Conservation (phyloP, 2,113 vertebrate genomes). For the Rafetus swinhoei region DNA sequence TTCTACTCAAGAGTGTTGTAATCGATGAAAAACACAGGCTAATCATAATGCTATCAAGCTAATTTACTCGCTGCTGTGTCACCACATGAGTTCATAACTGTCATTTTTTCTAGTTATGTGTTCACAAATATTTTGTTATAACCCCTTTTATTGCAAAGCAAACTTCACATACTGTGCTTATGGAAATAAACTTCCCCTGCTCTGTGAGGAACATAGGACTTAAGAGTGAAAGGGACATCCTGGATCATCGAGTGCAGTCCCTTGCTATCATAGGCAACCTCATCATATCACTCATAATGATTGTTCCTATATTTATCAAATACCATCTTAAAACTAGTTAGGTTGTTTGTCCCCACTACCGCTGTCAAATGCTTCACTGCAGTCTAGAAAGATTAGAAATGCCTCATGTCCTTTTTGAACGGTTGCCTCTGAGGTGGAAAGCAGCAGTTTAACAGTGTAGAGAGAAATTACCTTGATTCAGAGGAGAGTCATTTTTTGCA, state of each 20-base stretch:
- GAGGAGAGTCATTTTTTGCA: neutral
- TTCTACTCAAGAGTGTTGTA: conserved; percentile 71
- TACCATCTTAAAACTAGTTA: neutral
- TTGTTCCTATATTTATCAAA: neutral
- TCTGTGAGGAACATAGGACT: neutral
- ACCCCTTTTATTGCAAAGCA: conserved; percentile 41
- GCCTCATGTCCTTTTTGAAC: neutral
- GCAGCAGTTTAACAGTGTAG: neutral
- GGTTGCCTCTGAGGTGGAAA: neutral
- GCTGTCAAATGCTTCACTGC: neutral
- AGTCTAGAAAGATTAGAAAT: neutral
- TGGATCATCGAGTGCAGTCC: neutral
- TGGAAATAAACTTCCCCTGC: conserved; percentile 21
- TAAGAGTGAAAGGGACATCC: neutral
- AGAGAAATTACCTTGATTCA: neutral
- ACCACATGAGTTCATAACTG: conserved; percentile 71
- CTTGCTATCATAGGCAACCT: neutral
- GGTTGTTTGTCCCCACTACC: neutral
- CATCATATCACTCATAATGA: neutral
- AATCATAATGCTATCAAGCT: conserved; percentile 76
- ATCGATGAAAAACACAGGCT: conserved; percentile 73
- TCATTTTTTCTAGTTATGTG: conserved; percentile 64
- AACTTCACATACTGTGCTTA: conserved; percentile 43
- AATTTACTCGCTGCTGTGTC: conserved; percentile 72
- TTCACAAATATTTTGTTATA: conserved; percentile 70